phyloP scores from a whole-genome alignment of 2,113 vertebrate genomes.

The Aplodontia rufa region DNA sequence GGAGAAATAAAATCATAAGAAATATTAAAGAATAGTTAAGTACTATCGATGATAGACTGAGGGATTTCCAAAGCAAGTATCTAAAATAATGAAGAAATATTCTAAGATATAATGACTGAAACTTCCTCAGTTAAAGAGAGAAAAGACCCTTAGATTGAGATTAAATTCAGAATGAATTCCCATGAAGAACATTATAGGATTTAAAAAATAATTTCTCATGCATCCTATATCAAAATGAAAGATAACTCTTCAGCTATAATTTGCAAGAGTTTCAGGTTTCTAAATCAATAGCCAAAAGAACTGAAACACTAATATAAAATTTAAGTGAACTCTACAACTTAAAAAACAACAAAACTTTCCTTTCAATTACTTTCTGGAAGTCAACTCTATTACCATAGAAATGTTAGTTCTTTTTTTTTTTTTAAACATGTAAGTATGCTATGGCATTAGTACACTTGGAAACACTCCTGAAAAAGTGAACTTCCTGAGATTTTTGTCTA shows the following conservation, averaged over 20 bases:
- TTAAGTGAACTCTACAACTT: not conserved
- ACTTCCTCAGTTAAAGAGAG: not conserved
- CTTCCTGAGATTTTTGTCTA: not conserved
- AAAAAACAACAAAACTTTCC: not conserved
- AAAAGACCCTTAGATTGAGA: not conserved
- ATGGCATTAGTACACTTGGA: not conserved
- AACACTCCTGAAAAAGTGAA: not conserved
- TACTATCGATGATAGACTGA: not conserved
- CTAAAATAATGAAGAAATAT: not conserved
- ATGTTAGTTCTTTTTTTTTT: not conserved
- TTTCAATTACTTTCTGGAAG: not conserved
- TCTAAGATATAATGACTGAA: not conserved
- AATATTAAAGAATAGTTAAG: not conserved
- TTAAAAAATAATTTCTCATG: not conserved
- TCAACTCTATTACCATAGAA: not conserved
- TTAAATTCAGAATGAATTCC: not conserved
- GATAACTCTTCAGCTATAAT: not conserved
- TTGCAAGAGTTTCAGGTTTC: not conserved
- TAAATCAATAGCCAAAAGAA: not conserved
- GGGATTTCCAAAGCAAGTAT: not conserved
- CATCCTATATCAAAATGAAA: not conserved
- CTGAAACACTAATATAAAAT: not conserved
- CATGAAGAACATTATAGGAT: not conserved
- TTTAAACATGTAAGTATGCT: too few relatives aligned
- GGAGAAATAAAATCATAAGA: not conserved